phyloP scores from a whole-genome alignment of 2,888 invertebrate species.

The Ctenicera cuprea region DNA sequence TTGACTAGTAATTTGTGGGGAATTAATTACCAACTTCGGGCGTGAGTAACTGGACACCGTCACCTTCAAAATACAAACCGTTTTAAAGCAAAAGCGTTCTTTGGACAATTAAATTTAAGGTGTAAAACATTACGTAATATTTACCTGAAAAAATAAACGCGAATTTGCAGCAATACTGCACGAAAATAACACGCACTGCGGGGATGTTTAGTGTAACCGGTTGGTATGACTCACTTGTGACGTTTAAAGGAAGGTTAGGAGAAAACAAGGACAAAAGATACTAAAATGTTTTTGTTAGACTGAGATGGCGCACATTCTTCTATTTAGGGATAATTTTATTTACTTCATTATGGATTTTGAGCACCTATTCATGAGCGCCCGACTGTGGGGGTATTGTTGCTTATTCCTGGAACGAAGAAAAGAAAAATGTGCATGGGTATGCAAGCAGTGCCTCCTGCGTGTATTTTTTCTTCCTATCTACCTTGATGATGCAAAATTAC shows the following conservation, averaged over 20 bases:
- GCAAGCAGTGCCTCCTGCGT: too few relatives aligned
- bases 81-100: not conserved
- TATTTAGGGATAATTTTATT: too few relatives aligned
- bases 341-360: conserved; percentile 7
- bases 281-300: not conserved
- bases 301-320: not conserved
- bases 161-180: conserved; percentile 26
- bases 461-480: too few relatives aligned
- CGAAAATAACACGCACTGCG: conserved; percentile 38
- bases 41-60: conserved; percentile 11
- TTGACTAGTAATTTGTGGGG: conserved; percentile 44
- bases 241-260: conserved; percentile 17
- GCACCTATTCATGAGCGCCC: not conserved
- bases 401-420: too few relatives aligned
- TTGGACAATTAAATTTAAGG: not conserved
- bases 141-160: conserved; percentile 27
- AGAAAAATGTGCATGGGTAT: too few relatives aligned
- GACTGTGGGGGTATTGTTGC: too few relatives aligned
- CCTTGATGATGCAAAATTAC: too few relatives aligned
- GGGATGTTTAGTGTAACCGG: conserved; percentile 42
- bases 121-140: conserved; percentile 9
- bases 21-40: conserved; percentile 48
- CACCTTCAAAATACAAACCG: conserved; percentile 10
- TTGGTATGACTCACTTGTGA: conserved; percentile 46
- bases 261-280: not conserved